These are phyloP conservation scores for Junonia oenone DNA, from an alignment of 2,888 invertebrate genomes.

Conservation along the genomic window DNA sequence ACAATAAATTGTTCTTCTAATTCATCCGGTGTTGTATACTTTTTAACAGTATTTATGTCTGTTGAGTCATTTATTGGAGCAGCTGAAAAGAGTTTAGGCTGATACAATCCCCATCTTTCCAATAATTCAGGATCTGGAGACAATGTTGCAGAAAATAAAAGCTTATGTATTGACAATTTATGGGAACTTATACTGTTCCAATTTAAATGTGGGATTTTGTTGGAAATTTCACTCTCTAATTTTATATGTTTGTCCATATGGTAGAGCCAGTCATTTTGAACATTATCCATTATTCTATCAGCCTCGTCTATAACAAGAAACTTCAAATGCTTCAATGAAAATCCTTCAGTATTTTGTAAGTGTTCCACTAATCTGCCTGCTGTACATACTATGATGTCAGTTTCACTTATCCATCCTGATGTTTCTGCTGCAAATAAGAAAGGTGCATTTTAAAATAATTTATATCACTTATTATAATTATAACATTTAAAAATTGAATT, in stretches of 20 bases:
- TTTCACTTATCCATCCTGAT: slow-evolving; percentile 79
- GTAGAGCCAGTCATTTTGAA: slow-evolving; percentile 94
- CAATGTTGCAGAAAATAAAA: slow-evolving; percentile 98
- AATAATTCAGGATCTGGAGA: slow-evolving; percentile 98
- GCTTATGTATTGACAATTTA: slow-evolving; percentile 87
- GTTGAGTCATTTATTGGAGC: slow-evolving; percentile 62
- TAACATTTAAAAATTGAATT: too few species aligned
- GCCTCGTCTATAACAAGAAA: slow-evolving; percentile 98
- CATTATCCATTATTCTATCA: slow-evolving; percentile 94
- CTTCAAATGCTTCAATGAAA: slow-evolving; percentile 84
- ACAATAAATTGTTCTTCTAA: slow-evolving; percentile 84
- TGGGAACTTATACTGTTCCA: slow-evolving; percentile 63
- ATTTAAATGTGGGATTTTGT: slow-evolving; percentile 71
- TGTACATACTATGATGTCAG: slow-evolving; percentile 94
- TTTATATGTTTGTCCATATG: slow-evolving; percentile 86
- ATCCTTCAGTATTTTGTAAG: slow-evolving; percentile 89
- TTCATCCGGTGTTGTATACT: slow-evolving; percentile 90
- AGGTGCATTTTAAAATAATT: neutral
- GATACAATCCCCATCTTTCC: slow-evolving; percentile 91
- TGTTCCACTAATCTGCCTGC: slow-evolving; percentile 96
- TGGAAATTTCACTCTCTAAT: slow-evolving; percentile 70
- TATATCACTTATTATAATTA: too few species aligned
- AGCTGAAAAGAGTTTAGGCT: slow-evolving; percentile 94
- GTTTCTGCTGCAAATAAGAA: slow-evolving; percentile 70
- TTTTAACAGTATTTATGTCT: slow-evolving; percentile 75